Evolutionary conservation across 2,113 vertebrate genomes (phyloP).

Genomic region (Origma solitaria): DNA sequence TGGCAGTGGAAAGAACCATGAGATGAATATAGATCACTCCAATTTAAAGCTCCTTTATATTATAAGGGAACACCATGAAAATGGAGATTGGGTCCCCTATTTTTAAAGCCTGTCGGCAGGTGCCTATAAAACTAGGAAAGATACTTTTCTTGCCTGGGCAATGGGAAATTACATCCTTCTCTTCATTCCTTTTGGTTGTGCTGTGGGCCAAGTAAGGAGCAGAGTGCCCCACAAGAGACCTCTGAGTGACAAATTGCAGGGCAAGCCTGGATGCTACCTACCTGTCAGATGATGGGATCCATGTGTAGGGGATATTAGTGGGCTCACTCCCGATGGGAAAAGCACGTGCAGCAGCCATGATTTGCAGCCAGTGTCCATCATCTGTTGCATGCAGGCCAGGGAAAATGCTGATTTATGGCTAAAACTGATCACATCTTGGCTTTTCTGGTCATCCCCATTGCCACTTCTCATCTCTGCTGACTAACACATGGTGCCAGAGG

Average conservation of each 20-base stretch:
- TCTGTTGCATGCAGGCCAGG: rapidly evolving
- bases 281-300: background rate
- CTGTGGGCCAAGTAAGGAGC: background rate
- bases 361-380: rapidly evolving
- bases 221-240: background rate
- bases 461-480: background rate
- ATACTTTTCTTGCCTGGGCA: background rate
- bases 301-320: background rate
- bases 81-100: slow-evolving; percentile 38
- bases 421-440: background rate
- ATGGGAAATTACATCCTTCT: background rate
- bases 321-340: background rate
- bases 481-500: background rate
- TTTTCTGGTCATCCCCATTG: background rate
- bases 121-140: slow-evolving; percentile 10
- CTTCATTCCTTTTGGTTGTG: background rate
- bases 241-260: background rate
- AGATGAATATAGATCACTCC: slow-evolving; percentile 42
- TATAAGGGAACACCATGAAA: slow-evolving; percentile 50
- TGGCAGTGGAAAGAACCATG: slow-evolving; percentile 1
- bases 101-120: slow-evolving; percentile 32
- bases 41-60: slow-evolving; percentile 47
- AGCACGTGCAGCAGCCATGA: background rate
- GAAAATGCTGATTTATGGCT: background rate
- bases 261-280: background rate